Percentiles rank a stretch among this genome's conserved stretches.
Conservation (phyloP, 2,113 vertebrate genomes). For the Carlito syrichta region DNA sequence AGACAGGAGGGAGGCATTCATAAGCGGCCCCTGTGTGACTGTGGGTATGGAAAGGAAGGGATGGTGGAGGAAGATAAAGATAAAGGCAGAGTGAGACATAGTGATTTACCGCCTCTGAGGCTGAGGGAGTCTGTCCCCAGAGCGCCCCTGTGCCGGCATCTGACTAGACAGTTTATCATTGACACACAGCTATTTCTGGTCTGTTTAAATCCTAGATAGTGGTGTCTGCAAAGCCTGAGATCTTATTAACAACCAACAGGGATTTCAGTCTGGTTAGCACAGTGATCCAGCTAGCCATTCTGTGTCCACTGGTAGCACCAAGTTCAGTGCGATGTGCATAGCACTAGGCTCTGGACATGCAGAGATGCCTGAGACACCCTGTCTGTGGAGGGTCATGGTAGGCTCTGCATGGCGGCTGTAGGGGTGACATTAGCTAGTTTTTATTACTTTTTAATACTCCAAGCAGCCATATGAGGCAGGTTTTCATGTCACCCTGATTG, state of each 20-base stretch:
- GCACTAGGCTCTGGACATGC: background rate
- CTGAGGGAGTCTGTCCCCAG: background rate
- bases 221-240: slow-evolving; percentile 10
- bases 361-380: accelerated
- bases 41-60: background rate
- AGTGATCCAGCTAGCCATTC: background rate
- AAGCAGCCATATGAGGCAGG: accelerated
- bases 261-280: background rate
- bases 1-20: background rate
- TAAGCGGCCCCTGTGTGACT: accelerated
- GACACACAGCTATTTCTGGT: slow-evolving; percentile 7
- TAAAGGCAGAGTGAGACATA: background rate
- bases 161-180: background rate
- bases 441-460: background rate
- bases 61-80: background rate
- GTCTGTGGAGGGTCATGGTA: background rate
- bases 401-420: accelerated
- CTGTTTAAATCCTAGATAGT: slow-evolving; percentile 16
- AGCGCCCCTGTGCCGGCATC: background rate
- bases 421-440: background rate
- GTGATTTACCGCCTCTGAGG: background rate
- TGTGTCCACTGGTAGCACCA: background rate
- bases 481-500: accelerated
- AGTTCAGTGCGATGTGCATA: accelerated
- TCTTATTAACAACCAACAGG: background rate